Evolutionary conservation across 1,140 invertebrate genomes (phyloP), one percentile per base, ranked within the genome.

Genomic region (Drosophila paulistorum): DNA sequence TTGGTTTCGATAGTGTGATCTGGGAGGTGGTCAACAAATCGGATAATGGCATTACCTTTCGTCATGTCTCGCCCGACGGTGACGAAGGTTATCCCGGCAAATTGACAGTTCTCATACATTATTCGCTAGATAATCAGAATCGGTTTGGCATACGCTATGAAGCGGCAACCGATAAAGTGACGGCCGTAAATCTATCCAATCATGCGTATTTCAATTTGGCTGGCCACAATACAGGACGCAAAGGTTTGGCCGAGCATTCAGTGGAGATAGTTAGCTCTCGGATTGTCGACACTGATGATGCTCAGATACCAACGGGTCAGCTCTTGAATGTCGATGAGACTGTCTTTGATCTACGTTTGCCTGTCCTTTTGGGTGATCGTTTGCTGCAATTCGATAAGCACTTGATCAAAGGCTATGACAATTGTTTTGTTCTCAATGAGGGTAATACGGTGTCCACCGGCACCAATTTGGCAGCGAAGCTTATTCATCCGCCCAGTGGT

Each of bases 201-300:
- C 98, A 99, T 91, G 95, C 96, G 3, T 99, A 98, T 91, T 99
- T 98, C 91, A 99, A 99, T 93, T 92, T 99, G 33, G 97, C 95
- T 65, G 98, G 98, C 1, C 96, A 98, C 91, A 94, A 94, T 3
- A 61, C 90, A 13, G 94, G 94, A 0, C 74, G 92, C 5, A 81
- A 90, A 23, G 94, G 94, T 73, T 73, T 97, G 3, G 94, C 95
- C 68, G 95, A 97, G 62, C 98, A 99, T 90, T 87, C 93, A 3
- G 93, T 98, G 7, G 93, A 85, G 1, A 94, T 98, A 3, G 95
- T 95, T 72, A 95, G 97, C 42, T 95, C 97, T 91, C 92, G 92
- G 30, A 97, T 95, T 87, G 96, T 96, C 0, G 96, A 96, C 35
- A 95, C 96, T 0, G 94, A 97, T 81, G 81, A 93, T 0, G 93